Evolutionary conservation across 2,888 invertebrate genomes (phyloP).

Genomic region (Pantelozetes paolii): DNA sequence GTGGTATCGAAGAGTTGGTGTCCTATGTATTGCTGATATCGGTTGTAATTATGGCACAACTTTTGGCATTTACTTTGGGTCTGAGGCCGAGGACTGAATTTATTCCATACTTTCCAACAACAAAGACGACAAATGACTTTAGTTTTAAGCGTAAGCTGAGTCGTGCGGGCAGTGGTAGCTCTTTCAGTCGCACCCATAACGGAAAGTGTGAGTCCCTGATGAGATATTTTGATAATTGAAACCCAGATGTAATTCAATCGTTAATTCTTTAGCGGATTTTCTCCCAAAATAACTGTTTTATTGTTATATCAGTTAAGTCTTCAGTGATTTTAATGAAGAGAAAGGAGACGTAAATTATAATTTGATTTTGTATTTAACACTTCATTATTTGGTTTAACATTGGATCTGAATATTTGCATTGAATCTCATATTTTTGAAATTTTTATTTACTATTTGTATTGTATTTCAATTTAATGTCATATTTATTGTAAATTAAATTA

Average conservation of each 20-base stretch:
- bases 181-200: not conserved
- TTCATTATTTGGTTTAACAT: no score
- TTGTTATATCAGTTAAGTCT: not conserved
- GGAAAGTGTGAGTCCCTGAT: not conserved
- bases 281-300: not conserved
- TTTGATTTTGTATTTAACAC: no score
- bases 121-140: not conserved
- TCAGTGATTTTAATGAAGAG: not conserved
- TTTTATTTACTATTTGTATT: no score
- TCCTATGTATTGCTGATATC: not conserved
- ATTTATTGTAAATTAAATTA: no score
- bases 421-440: no score
- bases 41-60: not conserved
- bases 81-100: not conserved
- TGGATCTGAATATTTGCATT: no score
- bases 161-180: not conserved
- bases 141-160: not conserved
- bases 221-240: not conserved
- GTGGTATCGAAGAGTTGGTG: not conserved
- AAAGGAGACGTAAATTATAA: not conserved
- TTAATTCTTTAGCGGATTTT: not conserved
- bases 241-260: not conserved
- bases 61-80: not conserved
- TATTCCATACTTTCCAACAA: not conserved
- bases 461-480: no score